Evolutionary conservation across 2,113 vertebrate species (phyloP), one percentile per base, ranked within the genome.

Genomic region (Hipposideros armiger): DNA sequence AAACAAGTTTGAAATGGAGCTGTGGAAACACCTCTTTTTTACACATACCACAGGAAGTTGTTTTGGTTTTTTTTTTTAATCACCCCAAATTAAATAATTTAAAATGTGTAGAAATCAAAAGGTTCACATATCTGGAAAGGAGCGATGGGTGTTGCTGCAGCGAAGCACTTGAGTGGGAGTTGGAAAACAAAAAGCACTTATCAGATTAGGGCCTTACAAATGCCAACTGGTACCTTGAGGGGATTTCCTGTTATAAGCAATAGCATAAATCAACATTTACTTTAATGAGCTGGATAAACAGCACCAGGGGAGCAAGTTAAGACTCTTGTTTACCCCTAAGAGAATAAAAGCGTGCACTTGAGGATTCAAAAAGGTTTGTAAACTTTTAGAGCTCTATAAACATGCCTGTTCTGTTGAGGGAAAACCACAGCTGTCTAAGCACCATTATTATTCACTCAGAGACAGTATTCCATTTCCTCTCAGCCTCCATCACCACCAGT

Each of bases 11-110:
- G 92, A 92, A 86, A 70, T 28, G 42, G 56, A 97, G 77, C 82
- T 95, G 86, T 91, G 93, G 91, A 94, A 96, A 94, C 96, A 95
- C 94, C 13, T 97, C 83, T 69, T 94, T 96, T 96, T 96, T 94
- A 82, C 73, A 87, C 66, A 95, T 94, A 88, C 42, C 86, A 91
- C 70, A 97, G 96, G 78, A 94, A 95, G 94, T 81, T 76, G 10
- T 64, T 92, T 47, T 47, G 47, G 47, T 58, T 26, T n/a, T 82
- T n/a, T 82, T 72, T 28, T 42, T 70, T 67, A 1, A 47, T 67
- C 50, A 56, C 86, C 85, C 58, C 52, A 89, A 95, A 92, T 91
- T 90, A 95, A 96, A 97, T 97, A 89, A 95, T 97, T 92, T 86
- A 94, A 97, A 97, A 94, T 90, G 94, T 94, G 96, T 85, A 73